phyloP scores from a whole-genome alignment of 53 echinoderm and acorn worm species.

The Paracentrotus lividus region DNA sequence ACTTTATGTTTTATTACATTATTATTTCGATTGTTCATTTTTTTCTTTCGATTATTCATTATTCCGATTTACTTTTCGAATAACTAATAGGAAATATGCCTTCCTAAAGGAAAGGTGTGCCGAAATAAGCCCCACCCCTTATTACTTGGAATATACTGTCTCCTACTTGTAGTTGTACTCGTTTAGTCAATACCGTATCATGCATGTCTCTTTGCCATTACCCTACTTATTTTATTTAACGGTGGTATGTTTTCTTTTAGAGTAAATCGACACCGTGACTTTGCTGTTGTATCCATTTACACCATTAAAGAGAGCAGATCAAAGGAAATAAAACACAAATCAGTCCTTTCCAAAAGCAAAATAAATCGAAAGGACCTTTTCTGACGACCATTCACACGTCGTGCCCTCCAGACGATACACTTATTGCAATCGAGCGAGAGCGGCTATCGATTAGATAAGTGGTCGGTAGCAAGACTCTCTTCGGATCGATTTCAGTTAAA shows the following conservation, averaged over 20 bases:
- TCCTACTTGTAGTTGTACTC: no score
- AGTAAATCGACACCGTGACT: slow-evolving; percentile 17
- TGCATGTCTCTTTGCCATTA: not conserved
- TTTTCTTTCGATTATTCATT: no score
- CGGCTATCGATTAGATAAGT: slow-evolving; percentile 66
- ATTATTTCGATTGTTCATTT: no score
- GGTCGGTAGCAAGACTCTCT: slow-evolving; percentile 46
- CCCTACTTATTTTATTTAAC: not conserved
- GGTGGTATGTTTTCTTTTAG: not conserved
- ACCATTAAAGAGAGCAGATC: not conserved
- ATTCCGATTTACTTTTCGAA: no score
- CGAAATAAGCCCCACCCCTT: not conserved
- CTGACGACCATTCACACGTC: not conserved
- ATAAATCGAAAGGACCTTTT: slow-evolving; percentile 49
- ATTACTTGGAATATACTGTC: not conserved
- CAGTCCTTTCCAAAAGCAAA: slow-evolving; percentile 52
- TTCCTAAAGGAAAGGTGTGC: not conserved
- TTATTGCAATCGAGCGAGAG: slow-evolving; percentile 73
- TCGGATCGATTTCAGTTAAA: slow-evolving; percentile 52
- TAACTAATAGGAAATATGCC: not conserved
- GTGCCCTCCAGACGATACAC: slow-evolving; percentile 57
- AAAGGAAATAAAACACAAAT: slow-evolving; percentile 2
- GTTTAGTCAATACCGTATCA: not conserved
- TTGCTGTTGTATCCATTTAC: slow-evolving; percentile 10
- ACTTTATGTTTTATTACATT: no score